Base-by-base conservation (phyloP, 2,888 invertebrate species). In the Sphaeridia pumilis region DNA sequence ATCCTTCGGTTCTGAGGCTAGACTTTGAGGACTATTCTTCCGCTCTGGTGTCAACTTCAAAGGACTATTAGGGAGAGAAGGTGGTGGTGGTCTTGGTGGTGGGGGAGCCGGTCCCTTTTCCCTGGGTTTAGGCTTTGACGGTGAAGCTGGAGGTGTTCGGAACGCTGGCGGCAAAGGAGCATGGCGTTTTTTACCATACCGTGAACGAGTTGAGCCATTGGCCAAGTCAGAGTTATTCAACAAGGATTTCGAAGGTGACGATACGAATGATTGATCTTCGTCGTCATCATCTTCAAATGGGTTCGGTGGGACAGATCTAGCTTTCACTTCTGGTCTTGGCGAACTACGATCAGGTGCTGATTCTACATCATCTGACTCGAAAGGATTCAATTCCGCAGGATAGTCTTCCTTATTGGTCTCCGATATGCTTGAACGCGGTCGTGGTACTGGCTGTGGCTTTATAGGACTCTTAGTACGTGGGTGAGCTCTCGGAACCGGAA, bases 341-440 rank as follows among this genome's bases (percentile, higher is more conserved):
- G n/a, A n/a, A 3, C n/a, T n/a, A 12, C 14, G 10, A 41, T 10
- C n/a, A 4, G 49, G 42, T 5, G 45, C 25, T 35, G 34, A 44
- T 26, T 56, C 54, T 5, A 46, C 27, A 25, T 76, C 77, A 52
- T 84, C 84, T 62, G 82, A 82, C 31, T 78, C 81, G 72, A 90
- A 90, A 4, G 89, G 89, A 75, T 90, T 89, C 58, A 88, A 74
- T 67, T 84, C 79, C 59, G 79, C 79, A 0, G 89, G 89, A 73
- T 89, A 87, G 36, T 73, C 57, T 5, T 60, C 54, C 69, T 45
- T 66, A 57, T 12, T 59, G 59, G 51, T 38, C 50, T 59, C 57
- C 45, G 52, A 49, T 43, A 58, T 46, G 28, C 35, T 52, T 20
- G 14, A n/a, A 26, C 34, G 45, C 52, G 45, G 41, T 44, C 48